A percentile compares a stretch with the other conserved stretches of the same genome.
Conservation (phyloP, 2,113 vertebrate species). For the Sclerurus mexicanus region DNA sequence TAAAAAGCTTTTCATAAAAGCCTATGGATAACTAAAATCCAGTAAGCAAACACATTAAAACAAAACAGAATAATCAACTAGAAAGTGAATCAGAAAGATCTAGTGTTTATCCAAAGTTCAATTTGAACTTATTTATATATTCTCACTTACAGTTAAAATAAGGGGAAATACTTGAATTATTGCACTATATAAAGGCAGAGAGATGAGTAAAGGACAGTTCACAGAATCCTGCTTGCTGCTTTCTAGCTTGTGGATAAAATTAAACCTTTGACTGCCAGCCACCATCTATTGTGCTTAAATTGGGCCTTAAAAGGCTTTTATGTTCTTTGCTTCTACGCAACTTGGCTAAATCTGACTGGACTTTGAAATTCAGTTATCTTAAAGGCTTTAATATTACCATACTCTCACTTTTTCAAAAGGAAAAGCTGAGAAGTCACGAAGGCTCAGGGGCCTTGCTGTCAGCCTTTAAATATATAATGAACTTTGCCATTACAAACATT, state of each 20-base stretch:
- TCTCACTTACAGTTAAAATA: not conserved
- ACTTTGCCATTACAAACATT: not conserved
- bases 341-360: not conserved
- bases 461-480: not conserved
- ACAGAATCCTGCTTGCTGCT: not conserved
- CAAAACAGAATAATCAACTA: not conserved
- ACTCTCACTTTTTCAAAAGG: not conserved
- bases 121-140: not conserved
- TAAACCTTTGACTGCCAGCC: not conserved
- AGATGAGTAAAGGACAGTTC: not conserved
- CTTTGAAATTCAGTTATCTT: not conserved
- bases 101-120: not conserved
- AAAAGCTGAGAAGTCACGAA: not conserved
- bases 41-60: not conserved
- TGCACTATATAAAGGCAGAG: not conserved
- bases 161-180: not conserved
- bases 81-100: not conserved
- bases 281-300: not conserved
- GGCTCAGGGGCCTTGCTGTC: not conserved
- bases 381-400: not conserved
- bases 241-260: not conserved
- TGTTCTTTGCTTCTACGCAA: not conserved
- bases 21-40: not conserved
- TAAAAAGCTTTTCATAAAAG: not conserved
- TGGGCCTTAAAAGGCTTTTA: not conserved